A percentile compares a stretch with the other conserved stretches of the same genome.
These are phyloP conservation scores for Tachina grossa DNA, from an alignment of 2,888 invertebrate genomes.

Conservation along the genomic window DNA sequence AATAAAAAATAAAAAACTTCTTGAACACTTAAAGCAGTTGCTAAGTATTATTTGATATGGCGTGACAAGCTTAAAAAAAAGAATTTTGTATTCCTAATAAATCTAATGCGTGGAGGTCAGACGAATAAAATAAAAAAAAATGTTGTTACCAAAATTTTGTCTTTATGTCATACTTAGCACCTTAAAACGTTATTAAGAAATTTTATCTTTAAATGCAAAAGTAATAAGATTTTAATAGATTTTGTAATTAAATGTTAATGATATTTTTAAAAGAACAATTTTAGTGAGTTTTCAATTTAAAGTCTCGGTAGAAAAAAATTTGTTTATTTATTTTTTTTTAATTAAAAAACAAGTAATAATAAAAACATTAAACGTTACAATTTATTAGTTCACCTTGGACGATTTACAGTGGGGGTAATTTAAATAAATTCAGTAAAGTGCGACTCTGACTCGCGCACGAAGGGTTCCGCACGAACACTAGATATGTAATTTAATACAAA, in stretches of 20 bases:
- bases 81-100: not conserved
- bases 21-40: not conserved
- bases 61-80: conserved; percentile 8
- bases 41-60: conserved; percentile 24
- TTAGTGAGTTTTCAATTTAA: too few relatives aligned
- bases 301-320: too few relatives aligned
- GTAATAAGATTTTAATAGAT: not conserved
- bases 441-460: too few relatives aligned
- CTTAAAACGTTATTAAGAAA: not conserved
- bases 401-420: too few relatives aligned
- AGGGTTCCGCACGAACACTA: too few relatives aligned
- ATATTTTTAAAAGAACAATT: not conserved
- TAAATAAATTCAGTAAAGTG: too few relatives aligned
- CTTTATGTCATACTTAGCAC: not conserved
- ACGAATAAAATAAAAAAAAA: not conserved
- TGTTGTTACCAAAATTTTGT: not conserved
- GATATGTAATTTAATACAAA: too few relatives aligned
- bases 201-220: not conserved
- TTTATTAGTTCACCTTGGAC: too few relatives aligned
- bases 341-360: too few relatives aligned
- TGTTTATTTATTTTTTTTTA: too few relatives aligned
- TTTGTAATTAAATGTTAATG: not conserved
- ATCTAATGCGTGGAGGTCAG: conserved; percentile 6
- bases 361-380: too few relatives aligned
- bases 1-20: not conserved